These are phyloP conservation scores for Drosophila testacea DNA, from an alignment of 2,888 invertebrate species.

Conservation along the genomic window DNA sequence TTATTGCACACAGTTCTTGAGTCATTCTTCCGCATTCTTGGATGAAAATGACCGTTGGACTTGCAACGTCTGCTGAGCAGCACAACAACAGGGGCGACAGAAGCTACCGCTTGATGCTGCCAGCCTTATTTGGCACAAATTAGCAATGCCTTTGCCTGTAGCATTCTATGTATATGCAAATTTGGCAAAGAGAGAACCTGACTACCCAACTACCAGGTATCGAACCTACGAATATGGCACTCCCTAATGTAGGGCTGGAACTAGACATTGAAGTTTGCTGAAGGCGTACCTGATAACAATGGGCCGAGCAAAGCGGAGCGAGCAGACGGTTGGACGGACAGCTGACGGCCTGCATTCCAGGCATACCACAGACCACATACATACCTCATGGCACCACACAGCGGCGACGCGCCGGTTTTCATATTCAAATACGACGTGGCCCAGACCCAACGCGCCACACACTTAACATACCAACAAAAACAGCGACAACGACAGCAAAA, in stretches of 20 bases:
- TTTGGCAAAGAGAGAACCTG: slow-evolving; percentile 9
- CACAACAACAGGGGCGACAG: slow-evolving; percentile 1
- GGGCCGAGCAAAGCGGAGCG: slow-evolving; percentile 43
- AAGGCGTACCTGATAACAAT: slow-evolving; percentile 53
- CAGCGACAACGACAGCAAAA: slow-evolving; percentile 27
- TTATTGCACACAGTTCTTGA: slow-evolving; percentile 81
- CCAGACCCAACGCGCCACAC: slow-evolving; percentile 60
- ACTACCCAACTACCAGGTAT: neutral
- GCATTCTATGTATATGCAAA: slow-evolving; percentile 66
- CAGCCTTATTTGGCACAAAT: slow-evolving; percentile 72
- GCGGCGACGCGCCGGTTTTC: slow-evolving; percentile 64
- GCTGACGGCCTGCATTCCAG: slow-evolving; percentile 62
- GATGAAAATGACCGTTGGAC: slow-evolving; percentile 79
- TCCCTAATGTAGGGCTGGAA: slow-evolving; percentile 39
- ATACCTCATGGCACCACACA: slow-evolving; percentile 55
- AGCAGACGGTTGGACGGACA: slow-evolving; percentile 25
- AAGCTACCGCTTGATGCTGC: slow-evolving; percentile 32
- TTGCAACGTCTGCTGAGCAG: slow-evolving; percentile 29
- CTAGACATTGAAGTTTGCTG: slow-evolving; percentile 30
- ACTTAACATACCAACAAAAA: slow-evolving; percentile 71
- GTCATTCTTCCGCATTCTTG: slow-evolving; percentile 83
- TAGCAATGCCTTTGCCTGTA: slow-evolving; percentile 53
- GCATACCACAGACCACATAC: slow-evolving; percentile 64
- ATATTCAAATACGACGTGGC: slow-evolving; percentile 72
- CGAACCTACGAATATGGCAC: slow-evolving; percentile 43